Evolutionary conservation across 2,888 invertebrate genomes (phyloP).

Genomic region (Ctenicera cuprea): DNA sequence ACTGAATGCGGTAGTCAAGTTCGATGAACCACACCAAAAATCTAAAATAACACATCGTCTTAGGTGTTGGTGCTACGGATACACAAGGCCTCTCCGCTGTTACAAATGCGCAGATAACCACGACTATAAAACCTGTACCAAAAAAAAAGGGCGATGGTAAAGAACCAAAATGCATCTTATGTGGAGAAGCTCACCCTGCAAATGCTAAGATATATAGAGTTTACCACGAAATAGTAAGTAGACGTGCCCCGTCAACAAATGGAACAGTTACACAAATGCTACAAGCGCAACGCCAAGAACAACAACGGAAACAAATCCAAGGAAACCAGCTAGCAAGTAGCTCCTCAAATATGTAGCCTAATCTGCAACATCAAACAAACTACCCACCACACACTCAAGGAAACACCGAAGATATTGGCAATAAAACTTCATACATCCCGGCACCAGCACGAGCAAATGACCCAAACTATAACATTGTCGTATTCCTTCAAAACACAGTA

Average conservation of each 20-base stretch:
- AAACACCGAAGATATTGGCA: too few species aligned
- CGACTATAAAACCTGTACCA: constrained; percentile 3
- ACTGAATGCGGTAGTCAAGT: neutral
- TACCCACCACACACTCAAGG: too few species aligned
- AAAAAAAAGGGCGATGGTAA: neutral
- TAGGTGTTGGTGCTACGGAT: neutral
- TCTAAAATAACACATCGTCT: neutral
- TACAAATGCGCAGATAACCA: neutral
- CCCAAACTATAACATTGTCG: neutral
- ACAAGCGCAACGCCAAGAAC: neutral
- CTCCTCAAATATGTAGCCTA: neutral
- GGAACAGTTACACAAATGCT: neutral
- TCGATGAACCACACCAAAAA: neutral
- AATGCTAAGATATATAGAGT: constrained; percentile 3
- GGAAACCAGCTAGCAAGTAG: neutral
- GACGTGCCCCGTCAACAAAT: neutral
- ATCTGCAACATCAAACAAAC: neutral
- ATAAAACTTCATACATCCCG: too few species aligned
- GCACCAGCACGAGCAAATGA: neutral
- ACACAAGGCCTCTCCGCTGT: neutral
- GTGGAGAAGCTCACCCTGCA: neutral
- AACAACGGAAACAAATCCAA: too few species aligned
- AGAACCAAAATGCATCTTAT: neutral
- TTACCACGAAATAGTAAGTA: neutral
- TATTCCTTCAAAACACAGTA: neutral